These are phyloP conservation scores for Stegodyphus mimosarum DNA, from an alignment of 1,140 invertebrate species.

Conservation along the genomic window DNA sequence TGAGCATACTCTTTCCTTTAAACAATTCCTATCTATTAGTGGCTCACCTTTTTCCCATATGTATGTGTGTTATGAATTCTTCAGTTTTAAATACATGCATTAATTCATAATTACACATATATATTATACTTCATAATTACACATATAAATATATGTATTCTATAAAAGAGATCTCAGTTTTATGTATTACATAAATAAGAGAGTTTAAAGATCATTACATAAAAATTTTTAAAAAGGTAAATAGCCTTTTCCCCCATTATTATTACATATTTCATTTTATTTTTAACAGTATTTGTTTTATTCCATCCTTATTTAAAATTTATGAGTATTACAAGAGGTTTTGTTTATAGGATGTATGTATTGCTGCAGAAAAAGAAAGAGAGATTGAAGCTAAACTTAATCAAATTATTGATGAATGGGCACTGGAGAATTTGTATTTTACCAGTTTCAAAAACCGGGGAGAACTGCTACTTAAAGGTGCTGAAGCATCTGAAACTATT, in stretches of 20 bases:
- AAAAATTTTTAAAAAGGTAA: too few relatives aligned
- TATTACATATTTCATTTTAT: not conserved
- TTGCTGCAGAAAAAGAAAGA: constrained; percentile 97
- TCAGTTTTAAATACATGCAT: not conserved
- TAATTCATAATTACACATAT: not conserved
- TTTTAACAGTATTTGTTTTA: not conserved
- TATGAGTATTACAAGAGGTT: not conserved
- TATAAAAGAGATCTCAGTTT: too few relatives aligned
- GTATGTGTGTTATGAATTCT: too few relatives aligned
- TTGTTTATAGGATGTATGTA: constrained; percentile 86
- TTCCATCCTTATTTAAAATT: not conserved
- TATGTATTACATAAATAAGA: too few relatives aligned
- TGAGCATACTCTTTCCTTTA: too few relatives aligned
- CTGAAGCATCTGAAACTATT: constrained; percentile 94
- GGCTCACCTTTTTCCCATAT: too few relatives aligned
- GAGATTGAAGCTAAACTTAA: constrained; percentile 98
- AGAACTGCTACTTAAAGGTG: constrained; percentile 89
- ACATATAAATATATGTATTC: too few relatives aligned
- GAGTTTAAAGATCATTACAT: too few relatives aligned
- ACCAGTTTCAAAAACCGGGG: constrained; percentile 95
- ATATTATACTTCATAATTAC: not conserved
- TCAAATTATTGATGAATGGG: constrained; percentile 96
- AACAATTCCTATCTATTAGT: too few relatives aligned
- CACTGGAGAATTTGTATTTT: constrained; percentile 90
- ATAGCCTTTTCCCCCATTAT: not conserved